A percentile compares a stretch with the other conserved stretches of the same genome.
These are phyloP conservation scores for Agrypnia vestita DNA, from an alignment of 1,140 invertebrate genomes.

Conservation along the genomic window DNA sequence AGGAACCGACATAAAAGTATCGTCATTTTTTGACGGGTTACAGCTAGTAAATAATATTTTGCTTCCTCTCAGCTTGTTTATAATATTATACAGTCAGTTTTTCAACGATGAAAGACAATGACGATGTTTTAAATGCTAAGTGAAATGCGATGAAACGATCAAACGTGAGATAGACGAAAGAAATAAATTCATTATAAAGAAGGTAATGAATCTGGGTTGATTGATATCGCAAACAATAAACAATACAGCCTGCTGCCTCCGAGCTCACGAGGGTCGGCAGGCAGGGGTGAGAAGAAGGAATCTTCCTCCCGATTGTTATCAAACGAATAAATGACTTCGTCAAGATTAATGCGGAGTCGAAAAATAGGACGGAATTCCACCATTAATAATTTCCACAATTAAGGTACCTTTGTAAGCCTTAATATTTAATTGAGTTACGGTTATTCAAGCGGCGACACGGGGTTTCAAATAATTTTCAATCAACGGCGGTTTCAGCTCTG, in stretches of 20 bases:
- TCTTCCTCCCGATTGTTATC: conserved; percentile 24
- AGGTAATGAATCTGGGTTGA: conserved; percentile 7
- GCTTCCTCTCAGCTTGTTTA: too few relatives aligned
- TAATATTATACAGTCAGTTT: too few relatives aligned
- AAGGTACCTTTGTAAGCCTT: conserved; percentile 33
- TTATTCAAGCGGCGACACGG: conserved; percentile 34
- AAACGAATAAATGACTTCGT: conserved; percentile 26
- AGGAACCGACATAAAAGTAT: too few relatives aligned
- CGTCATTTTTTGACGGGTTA: too few relatives aligned
- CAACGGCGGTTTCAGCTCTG: conserved; percentile 22
- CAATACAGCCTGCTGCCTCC: neutral
- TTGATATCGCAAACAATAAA: conserved; percentile 29
- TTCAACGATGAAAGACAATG: too few relatives aligned
- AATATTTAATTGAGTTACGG: conserved; percentile 32
- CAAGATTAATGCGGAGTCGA: conserved; percentile 26
- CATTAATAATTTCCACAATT: conserved; percentile 34
- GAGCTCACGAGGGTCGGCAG: neutral
- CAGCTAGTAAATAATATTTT: too few relatives aligned
- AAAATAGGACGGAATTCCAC: conserved; percentile 24
- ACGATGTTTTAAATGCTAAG: too few relatives aligned
- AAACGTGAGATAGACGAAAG: neutral
- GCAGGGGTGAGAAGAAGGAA: conserved; percentile 4
- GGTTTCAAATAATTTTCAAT: conserved; percentile 36
- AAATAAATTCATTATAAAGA: neutral
- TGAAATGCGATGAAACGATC: neutral